Base-by-base conservation (phyloP, 1,140 invertebrate species). In the Bombyx mandarina region DNA sequence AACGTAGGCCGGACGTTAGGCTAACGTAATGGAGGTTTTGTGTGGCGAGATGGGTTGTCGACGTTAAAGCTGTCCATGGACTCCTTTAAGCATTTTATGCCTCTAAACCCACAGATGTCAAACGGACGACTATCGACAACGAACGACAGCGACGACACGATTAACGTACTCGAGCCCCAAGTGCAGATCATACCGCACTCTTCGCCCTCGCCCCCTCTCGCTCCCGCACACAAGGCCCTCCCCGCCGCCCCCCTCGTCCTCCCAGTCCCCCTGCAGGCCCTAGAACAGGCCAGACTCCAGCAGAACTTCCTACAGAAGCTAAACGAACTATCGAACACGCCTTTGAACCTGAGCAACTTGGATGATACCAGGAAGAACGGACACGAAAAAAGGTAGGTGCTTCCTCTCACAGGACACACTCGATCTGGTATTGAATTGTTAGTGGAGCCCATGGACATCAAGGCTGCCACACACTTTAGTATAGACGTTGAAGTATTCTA, bases 81-180 rank as follows among this genome's bases (percentile, higher is more conserved):
- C 12, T 18, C 12, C 12, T 18, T 18, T 18, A 18, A 18, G 12
- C 12, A 18, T 18, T 18, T 18, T 1, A 18, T 18, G 12, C 12
- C 12, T 18, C 18, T 18, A 18, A 18, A 53, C 42, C 52, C 35
- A 5, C 70, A 86, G 82, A 83, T 84, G 80, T 80, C 79, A 42
- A 86, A 83, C 72, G 82, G 82, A 56, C 80, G 82, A 70, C 68
- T 83, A 49, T 84, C 80, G 56, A 81, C 73, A 62, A 79, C 80
- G 75, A 83, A 83, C 82, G 82, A 86, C 65, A 83, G 79, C 68
- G 82, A 86, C 79, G 82, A 86, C 65, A 79, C 82, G 64, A 81
- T 74, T 26, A 86, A 86, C 72, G 76, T 83, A 52, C 77, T 86
- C n/a, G 82, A 86, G 54, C 82, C 82, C 56, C 80, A 86, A 47